Conservation (phyloP, 2,888 invertebrate genomes). For the Leucania comma region DNA sequence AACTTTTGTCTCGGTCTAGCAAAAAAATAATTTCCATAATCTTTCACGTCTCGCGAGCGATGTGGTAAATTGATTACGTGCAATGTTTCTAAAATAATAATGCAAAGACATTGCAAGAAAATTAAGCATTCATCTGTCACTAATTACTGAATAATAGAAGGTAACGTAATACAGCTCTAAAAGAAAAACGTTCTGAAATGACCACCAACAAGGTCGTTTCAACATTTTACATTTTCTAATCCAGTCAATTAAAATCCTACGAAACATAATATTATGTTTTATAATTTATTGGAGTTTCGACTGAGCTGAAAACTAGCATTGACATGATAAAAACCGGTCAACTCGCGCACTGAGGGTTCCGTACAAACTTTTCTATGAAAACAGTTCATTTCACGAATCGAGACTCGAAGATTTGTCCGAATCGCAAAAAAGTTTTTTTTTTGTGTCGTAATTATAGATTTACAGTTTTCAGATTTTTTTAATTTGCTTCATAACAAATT, state of each 20-base stretch:
- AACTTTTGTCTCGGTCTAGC: background rate
- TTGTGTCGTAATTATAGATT: too few relatives aligned
- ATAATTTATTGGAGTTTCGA: background rate
- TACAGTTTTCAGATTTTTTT: too few relatives aligned
- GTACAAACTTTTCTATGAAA: too few relatives aligned
- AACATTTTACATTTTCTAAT: background rate
- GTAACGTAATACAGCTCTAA: background rate
- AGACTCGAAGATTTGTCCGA: too few relatives aligned
- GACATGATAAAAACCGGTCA: too few relatives aligned
- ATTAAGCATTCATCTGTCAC: background rate
- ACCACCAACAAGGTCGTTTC: background rate
- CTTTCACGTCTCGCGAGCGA: conserved; percentile 1
- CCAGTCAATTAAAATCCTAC: background rate
- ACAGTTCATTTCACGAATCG: too few relatives aligned
- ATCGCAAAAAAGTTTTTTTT: too few relatives aligned
- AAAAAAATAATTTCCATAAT: background rate
- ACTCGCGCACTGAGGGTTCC: too few relatives aligned
- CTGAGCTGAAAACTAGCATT: background rate
- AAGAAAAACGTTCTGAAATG: background rate
- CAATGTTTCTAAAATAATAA: background rate
- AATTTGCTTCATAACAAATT: too few relatives aligned
- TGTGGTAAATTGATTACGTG: background rate
- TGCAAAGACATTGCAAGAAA: background rate
- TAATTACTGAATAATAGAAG: background rate
- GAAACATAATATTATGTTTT: background rate